Evolutionary conservation across 2,888 invertebrate genomes (phyloP), one percentile per base, ranked within the genome.

Genomic region (Neoascia interrupta): DNA sequence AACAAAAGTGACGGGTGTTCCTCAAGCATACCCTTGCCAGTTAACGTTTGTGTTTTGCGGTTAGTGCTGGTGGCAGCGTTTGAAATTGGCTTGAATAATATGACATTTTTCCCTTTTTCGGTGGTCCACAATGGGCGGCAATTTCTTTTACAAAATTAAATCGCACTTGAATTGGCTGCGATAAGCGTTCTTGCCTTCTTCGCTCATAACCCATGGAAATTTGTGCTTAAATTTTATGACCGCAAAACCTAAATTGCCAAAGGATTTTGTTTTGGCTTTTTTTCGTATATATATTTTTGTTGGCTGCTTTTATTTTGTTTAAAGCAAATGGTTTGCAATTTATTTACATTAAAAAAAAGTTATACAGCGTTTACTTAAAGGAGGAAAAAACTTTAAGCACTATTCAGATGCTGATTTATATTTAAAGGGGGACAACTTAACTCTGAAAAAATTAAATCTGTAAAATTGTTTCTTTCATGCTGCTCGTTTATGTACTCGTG

Each of bases 141-240:
- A 72, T 70, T 76, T 72, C 54, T 54, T 60, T 43, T 60, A 60
- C 18, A 60, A 66, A 76, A 72, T 64, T 39, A 60, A 72, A 70
- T 70, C 70, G 63, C 64, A 58, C 53, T 76, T 54, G 64, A 64
- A 76, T 76, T 70, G 76, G 45, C 58, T 76, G 64, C 36, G 76
- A 76, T 76, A 76, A 69, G 75, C 63, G 61, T 69, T 63, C 54
- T 66, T 58, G 58, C 47, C 36, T 74, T 41, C 15, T 49, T 13
- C 13, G n/a, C 2, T 41, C 56, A 75, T 63, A 75, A 51, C 21
- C 75, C 37, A 41, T 56, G 43, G 41, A 69, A 63, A 51, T 63
- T 63, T 28, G 54, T 39, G 43, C 69, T 75, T 49, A 75, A 63
- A 69, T 75, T 63, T 63, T 56, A 75, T 41, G 75, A 51, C 26